These are phyloP conservation scores for Neodiprion virginianus DNA, from an alignment of 1,140 invertebrate species.

Conservation along the genomic window DNA sequence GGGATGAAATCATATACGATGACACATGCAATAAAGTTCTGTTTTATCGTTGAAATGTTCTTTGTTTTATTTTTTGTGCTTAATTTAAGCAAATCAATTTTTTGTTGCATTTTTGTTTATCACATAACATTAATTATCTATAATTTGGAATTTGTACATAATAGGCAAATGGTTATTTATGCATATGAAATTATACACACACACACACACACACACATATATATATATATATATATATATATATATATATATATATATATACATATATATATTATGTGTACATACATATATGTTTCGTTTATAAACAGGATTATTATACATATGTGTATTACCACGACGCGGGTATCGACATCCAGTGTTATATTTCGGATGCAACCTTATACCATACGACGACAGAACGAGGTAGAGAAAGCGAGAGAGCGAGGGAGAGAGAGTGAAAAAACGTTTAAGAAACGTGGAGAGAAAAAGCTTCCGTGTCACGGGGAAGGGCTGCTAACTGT, in stretches of 20 bases:
- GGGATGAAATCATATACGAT: slow-evolving; percentile 42
- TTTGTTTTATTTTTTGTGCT: neutral
- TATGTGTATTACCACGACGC: slow-evolving; percentile 21
- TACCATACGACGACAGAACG: slow-evolving; percentile 43
- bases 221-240: slow-evolving; percentile 11
- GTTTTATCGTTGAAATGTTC: neutral
- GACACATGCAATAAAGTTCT: neutral
- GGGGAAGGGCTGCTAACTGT: too few relatives aligned
- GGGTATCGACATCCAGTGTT: slow-evolving; percentile 44
- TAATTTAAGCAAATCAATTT: too few relatives aligned
- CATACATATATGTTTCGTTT: slow-evolving; percentile 8
- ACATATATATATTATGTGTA: slow-evolving; percentile 16
- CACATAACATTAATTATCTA: neutral
- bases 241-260: slow-evolving; percentile 36
- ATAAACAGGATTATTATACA: slow-evolving; percentile 42
- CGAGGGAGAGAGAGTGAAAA: neutral
- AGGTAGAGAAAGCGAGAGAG: neutral
- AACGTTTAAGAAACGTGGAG: too few relatives aligned
- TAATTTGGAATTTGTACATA: slow-evolving; percentile 42
- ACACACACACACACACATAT: slow-evolving; percentile 33
- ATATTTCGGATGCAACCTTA: slow-evolving; percentile 56
- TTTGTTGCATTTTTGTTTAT: neutral
- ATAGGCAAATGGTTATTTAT: slow-evolving; percentile 55
- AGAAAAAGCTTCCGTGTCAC: too few relatives aligned
- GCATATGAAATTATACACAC: slow-evolving; percentile 27